These are phyloP conservation scores for Drosophila acutilabella DNA, from an alignment of 2,888 invertebrate species.

Conservation along the genomic window DNA sequence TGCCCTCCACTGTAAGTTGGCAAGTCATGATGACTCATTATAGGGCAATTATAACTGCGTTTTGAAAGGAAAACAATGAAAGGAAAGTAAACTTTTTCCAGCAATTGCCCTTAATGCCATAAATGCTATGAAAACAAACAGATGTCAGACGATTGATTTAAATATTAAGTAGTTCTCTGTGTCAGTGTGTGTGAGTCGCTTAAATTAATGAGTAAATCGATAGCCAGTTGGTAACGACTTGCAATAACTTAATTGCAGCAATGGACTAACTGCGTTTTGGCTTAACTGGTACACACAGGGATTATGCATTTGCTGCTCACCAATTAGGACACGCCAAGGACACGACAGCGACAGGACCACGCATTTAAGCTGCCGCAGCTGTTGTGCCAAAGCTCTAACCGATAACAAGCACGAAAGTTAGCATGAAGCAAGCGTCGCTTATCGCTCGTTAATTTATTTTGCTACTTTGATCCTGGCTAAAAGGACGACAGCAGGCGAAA, in stretches of 20 bases:
- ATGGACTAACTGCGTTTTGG: slow-evolving; percentile 15
- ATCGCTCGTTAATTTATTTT: slow-evolving; percentile 74
- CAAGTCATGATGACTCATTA: slow-evolving; percentile 10
- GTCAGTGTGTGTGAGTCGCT: slow-evolving; percentile 36
- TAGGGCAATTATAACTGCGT: slow-evolving; percentile 35
- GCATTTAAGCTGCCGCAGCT: slow-evolving; percentile 43
- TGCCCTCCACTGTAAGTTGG: slow-evolving; percentile 6
- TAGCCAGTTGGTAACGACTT: slow-evolving; percentile 62
- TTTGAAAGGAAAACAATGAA: background rate
- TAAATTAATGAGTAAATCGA: slow-evolving; percentile 65
- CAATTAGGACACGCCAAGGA: slow-evolving; percentile 48
- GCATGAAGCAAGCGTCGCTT: slow-evolving; percentile 49
- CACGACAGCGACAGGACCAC: slow-evolving; percentile 36
- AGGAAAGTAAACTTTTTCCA: background rate
- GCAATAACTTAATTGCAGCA: slow-evolving; percentile 72
- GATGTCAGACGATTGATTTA: slow-evolving; percentile 37
- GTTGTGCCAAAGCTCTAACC: slow-evolving; percentile 29
- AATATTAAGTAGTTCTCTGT: slow-evolving; percentile 27
- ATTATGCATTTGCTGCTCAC: slow-evolving; percentile 28
- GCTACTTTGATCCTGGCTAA: slow-evolving; percentile 59
- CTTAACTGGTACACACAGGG: slow-evolving; percentile 13
- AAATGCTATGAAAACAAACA: slow-evolving; percentile 14
- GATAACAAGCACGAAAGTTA: slow-evolving; percentile 67
- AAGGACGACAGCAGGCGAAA: slow-evolving; percentile 2
- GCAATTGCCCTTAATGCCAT: slow-evolving; percentile 15